These are phyloP conservation scores for Eurystomus glaucurus DNA, from an alignment of 2,797 vertebrate species.

Conservation along the genomic window DNA sequence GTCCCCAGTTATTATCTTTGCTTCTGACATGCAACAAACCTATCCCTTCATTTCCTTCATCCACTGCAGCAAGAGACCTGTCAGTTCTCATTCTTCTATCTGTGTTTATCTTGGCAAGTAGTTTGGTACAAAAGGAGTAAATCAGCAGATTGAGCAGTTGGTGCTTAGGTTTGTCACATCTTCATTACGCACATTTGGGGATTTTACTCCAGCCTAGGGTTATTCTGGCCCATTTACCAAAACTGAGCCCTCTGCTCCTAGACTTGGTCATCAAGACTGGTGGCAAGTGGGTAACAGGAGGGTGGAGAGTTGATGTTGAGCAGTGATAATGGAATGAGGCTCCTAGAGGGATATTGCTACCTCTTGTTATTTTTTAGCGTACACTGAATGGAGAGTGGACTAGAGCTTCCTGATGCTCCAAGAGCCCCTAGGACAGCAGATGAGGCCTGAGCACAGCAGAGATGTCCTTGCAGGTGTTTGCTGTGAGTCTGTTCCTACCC, in stretches of 20 bases:
- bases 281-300: fast-evolving
- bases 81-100: neutral
- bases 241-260: neutral
- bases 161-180: neutral
- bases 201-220: neutral
- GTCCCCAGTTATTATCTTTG: neutral
- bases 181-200: neutral
- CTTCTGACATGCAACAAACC: neutral
- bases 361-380: fast-evolving
- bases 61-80: neutral
- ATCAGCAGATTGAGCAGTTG: neutral
- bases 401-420: neutral
- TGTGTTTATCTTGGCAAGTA: neutral
- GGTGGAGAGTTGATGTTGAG: neutral
- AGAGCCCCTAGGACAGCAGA: neutral
- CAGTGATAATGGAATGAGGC: neutral
- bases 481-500: neutral
- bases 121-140: neutral
- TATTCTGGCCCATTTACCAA: neutral
- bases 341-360: neutral
- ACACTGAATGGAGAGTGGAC: neutral
- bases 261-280: neutral
- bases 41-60: neutral
- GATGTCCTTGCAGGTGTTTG: neutral
- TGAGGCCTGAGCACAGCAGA: neutral